Percentiles rank a stretch among this genome's conserved stretches.
phyloP scores from a whole-genome alignment of 2,113 vertebrate genomes.

The Dissostichus mawsoni region DNA sequence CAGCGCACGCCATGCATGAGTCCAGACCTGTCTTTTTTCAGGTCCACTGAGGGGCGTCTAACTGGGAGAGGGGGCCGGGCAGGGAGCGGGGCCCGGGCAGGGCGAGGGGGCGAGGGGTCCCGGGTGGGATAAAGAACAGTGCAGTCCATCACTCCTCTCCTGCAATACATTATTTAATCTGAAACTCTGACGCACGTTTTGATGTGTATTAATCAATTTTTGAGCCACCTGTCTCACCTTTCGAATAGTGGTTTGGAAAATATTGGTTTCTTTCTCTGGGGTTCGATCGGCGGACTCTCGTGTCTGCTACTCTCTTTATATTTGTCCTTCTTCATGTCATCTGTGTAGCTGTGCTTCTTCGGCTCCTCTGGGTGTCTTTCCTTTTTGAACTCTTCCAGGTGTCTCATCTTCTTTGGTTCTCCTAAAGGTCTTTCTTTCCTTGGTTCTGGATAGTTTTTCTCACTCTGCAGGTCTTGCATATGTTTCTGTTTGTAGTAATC shows the following conservation, averaged over 20 bases:
- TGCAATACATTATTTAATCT: constrained; percentile 60
- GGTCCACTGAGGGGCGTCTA: constrained; percentile 62
- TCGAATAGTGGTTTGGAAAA: constrained; percentile 68
- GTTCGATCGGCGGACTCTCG: constrained; percentile 14
- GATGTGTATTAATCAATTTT: neutral
- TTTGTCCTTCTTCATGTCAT: constrained; percentile 49
- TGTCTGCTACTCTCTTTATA: constrained; percentile 39
- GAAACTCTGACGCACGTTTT: constrained; percentile 17
- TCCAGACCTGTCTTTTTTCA: constrained; percentile 72
- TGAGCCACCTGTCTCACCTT: constrained; percentile 76
- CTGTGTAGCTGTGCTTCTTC: constrained; percentile 29
- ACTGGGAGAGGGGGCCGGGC: constrained; percentile 43
- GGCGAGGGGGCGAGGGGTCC: constrained; percentile 72
- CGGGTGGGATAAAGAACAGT: constrained; percentile 73
- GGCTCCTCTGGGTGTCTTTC: constrained; percentile 36
- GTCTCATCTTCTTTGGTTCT: constrained; percentile 58
- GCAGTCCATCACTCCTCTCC: constrained; percentile 79
- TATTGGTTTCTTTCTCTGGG: constrained; percentile 40
- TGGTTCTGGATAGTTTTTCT: constrained; percentile 54
- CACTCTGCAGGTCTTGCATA: constrained; percentile 18
- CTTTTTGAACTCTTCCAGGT: constrained; percentile 39
- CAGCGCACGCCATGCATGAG: neutral
- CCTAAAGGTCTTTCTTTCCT: constrained; percentile 53
- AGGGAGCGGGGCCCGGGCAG: constrained; percentile 52
- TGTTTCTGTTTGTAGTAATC: constrained; percentile 54